phyloP scores from a whole-genome alignment of 2,113 vertebrate genomes.

The Pelodiscus sinensis region DNA sequence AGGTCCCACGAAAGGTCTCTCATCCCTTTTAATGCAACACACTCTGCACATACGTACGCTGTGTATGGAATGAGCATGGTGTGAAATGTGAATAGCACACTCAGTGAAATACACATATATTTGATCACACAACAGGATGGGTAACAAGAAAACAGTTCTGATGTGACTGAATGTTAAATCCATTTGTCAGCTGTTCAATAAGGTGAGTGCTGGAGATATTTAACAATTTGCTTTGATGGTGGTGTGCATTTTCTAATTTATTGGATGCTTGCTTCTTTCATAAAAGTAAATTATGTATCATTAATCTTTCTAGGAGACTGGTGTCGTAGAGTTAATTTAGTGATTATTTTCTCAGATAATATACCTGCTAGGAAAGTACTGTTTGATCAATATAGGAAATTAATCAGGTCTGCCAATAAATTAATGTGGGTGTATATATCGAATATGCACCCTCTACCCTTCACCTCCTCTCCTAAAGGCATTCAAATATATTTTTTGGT shows the following conservation, averaged over 20 bases:
- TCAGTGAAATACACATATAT: conserved; percentile 13
- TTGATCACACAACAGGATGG: conserved; percentile 33
- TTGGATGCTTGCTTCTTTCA: conserved; percentile 80
- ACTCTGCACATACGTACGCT: not conserved
- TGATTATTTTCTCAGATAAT: conserved; percentile 78
- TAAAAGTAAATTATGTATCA: conserved; percentile 79
- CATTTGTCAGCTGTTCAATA: conserved; percentile 74
- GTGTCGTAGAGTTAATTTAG: conserved; percentile 76
- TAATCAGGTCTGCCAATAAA: conserved; percentile 47
- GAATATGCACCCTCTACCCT: conserved; percentile 2
- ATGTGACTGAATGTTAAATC: conserved; percentile 61
- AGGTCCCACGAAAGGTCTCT: not conserved
- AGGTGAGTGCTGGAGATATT: conserved; percentile 66
- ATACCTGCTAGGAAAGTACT: conserved; percentile 63
- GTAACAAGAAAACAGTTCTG: conserved; percentile 50
- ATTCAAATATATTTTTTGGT: conserved; percentile 44
- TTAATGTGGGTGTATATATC: not conserved
- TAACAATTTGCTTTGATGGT: conserved; percentile 75
- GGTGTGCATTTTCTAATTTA: conserved; percentile 80
- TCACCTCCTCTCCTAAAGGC: conserved; percentile 39
- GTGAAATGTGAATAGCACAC: not conserved
- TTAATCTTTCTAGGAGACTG: conserved; percentile 77
- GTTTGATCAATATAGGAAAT: conserved; percentile 68
- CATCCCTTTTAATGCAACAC: not conserved
- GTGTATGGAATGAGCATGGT: not conserved